Evolutionary conservation across 2,113 vertebrate genomes (phyloP).

Genomic region (Hyla sarda): DNA sequence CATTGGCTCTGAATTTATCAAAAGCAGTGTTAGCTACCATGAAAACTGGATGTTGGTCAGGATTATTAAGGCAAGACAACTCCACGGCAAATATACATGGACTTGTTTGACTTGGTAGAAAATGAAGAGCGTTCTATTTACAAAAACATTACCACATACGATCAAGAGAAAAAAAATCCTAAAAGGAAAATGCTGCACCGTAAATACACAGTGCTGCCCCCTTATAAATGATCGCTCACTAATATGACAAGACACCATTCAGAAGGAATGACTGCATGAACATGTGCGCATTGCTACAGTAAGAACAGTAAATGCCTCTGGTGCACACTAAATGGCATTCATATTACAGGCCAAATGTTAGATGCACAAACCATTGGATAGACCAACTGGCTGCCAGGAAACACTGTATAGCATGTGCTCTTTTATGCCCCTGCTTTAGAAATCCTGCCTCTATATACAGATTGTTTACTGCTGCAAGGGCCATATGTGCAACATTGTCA

Average conservation of each 20-base stretch:
- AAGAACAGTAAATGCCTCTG: background rate
- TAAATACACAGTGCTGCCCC: background rate
- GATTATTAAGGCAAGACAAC: constrained; percentile 17
- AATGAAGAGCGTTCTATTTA: background rate
- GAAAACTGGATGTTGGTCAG: background rate
- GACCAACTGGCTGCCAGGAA: background rate
- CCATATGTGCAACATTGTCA: background rate
- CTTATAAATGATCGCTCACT: background rate
- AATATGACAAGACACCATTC: background rate
- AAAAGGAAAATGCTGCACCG: background rate
- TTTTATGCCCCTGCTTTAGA: background rate
- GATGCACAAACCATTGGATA: background rate
- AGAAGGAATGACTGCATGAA: constrained; percentile 19
- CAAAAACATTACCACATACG: background rate
- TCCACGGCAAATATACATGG: background rate
- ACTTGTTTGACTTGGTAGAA: background rate
- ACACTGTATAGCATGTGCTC: background rate
- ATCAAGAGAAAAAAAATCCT: background rate
- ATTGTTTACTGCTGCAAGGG: background rate
- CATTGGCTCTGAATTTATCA: background rate
- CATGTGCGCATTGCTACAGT: background rate
- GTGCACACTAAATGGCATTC: background rate
- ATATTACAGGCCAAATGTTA: background rate
- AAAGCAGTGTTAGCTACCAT: constrained; percentile 23
- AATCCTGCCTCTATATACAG: constrained; percentile 65